phyloP scores from a whole-genome alignment of 2,113 vertebrate genomes.

The Sebastes schlegelii region DNA sequence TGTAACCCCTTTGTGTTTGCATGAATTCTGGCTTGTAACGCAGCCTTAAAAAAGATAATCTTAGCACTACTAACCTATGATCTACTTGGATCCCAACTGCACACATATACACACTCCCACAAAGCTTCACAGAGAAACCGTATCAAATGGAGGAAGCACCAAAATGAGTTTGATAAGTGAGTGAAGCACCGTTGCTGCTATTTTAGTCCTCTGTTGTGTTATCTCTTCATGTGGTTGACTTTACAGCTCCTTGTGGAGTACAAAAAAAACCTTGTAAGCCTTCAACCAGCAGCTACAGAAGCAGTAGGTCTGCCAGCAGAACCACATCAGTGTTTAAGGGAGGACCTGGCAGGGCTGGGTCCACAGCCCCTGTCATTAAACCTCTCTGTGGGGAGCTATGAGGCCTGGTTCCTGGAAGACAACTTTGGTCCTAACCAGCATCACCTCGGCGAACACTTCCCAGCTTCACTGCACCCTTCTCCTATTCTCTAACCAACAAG shows the following conservation, averaged over 20 bases:
- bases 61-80: not conserved
- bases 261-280: slow-evolving; percentile 13
- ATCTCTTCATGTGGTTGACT: slow-evolving; percentile 48
- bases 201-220: slow-evolving; percentile 39
- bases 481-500: not conserved
- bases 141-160: slow-evolving; percentile 21
- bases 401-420: not conserved
- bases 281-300: slow-evolving; percentile 31
- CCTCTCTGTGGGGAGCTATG: slow-evolving; percentile 18
- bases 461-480: not conserved
- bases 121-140: slow-evolving; percentile 1
- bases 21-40: not conserved
- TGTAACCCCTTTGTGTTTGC: not conserved
- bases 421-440: not conserved
- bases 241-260: slow-evolving; percentile 32
- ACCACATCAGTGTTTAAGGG: slow-evolving; percentile 47
- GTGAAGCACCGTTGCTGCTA: not conserved
- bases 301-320: slow-evolving; percentile 23
- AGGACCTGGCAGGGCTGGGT: slow-evolving; percentile 5
- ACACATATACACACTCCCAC: not conserved
- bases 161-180: slow-evolving; percentile 31
- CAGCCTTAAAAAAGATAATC: not conserved
- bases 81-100: not conserved
- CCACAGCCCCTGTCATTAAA: slow-evolving; percentile 33
- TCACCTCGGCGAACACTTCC: not conserved